Base-by-base conservation (phyloP, 2,113 vertebrate species). In the Micronycteris hirsuta region DNA sequence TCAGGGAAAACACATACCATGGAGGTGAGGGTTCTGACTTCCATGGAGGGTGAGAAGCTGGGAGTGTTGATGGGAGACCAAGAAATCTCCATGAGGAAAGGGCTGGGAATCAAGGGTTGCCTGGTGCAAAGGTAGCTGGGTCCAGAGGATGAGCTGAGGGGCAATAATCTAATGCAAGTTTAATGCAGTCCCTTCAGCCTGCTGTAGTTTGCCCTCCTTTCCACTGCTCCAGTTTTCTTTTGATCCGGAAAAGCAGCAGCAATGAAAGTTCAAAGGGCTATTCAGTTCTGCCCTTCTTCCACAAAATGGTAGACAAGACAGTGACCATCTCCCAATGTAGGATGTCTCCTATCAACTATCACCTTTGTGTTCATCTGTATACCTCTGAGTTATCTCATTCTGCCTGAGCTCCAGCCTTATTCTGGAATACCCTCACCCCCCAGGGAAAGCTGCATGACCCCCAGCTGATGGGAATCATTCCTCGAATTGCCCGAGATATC, bases 1-100 rank as follows among this genome's bases (percentile, higher is more conserved):
- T 99, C 99, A 6, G 99, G 99, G 97, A 99, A 99, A 98, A 99
- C 99, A 80, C 99, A 99, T 97, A 99, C 99, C 67, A 99, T 99
- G 99, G 99, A 99, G 99, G 99, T 99, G 98, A 98, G 97, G 28
- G 52, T 56, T 90, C 86, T 90, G 81, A 36, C 36, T 38, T 61
- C 26, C 52, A 13, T 65, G 38, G 47, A 63, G 8, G 24, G 24
- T 76, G 47, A 95, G 43, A n/a, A 68, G 28, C 16, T 31, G 77
- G 67, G 45, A 49, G 5, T 74, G 19, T 54, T 83, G 22, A 36
- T 80, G 63, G 14, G 70, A 86, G 33, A 58, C 38, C 82, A 63
- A 70, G 70, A 45, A 61, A 36, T 56, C 88, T 89, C 31, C 15
- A 17, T 67, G 9, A 7, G 31, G 52, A 13, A 41, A 52, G 41